Base-by-base conservation (phyloP, 2,113 vertebrate species). In the Dunckerocampus dactyliophorus region DNA sequence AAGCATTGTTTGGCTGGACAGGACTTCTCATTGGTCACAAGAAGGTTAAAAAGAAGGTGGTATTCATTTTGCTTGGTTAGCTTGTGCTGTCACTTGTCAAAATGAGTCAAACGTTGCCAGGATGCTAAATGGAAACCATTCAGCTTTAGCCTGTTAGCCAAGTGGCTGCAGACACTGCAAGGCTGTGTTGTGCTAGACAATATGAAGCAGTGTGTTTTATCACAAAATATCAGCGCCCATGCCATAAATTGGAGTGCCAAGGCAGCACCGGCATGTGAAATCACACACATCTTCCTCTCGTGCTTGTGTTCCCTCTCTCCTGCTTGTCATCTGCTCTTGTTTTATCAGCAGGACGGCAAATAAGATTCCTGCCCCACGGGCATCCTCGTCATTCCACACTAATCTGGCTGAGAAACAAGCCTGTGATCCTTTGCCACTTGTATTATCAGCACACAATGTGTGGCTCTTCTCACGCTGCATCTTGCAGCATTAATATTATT, bases 331-430 rank as follows among this genome's bases (percentile, higher is more conserved):
- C 72, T 77, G 81, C 71, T 85, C 74, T 88, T 78, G 72, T 87
- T 84, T 75, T 84, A 88, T 88, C 88, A 77, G 74, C 58, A 62
- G 65, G 65, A 75, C 68, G 75, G 79, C 76, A 88, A 89, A 88
- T 83, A 85, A 79, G 87, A 85, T 87, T 86, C 66, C 61, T 81
- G 80, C 80, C 85, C 77, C 72, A 70, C 55, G 86, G 88, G 84
- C 73, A 69, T 84, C 79, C 80, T 80, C 65, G 75, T 86, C 84
- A 88, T 85, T 86, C 74, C 76, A 59, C 59, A 82, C 84, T 90
- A 83, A 88, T 89, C 86, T 88, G 72, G 42, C 65, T 46, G 72
- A 64, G 76, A 83, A 85, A 76, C 59, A 77, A 74, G 76, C 72
- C 15, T 67, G 71, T 43, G 49, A 81, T 80, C 75, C 78, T 55